Percentiles rank a stretch among this genome's conserved stretches.
phyloP scores from a whole-genome alignment of 2,113 vertebrate species.

The Felis chaus region DNA sequence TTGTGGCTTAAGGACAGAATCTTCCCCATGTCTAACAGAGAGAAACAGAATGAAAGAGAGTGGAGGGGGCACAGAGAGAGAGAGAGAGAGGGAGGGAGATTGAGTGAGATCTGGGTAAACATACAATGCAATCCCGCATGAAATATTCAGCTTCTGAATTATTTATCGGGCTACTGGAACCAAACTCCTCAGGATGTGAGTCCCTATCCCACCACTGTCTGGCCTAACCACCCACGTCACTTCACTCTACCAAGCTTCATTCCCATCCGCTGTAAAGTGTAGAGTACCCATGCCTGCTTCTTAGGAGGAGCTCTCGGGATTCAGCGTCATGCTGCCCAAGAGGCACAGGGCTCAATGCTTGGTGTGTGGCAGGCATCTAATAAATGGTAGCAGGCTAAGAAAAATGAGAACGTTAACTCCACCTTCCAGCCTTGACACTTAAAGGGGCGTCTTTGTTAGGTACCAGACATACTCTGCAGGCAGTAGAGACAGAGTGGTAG shows the following conservation, averaged over 20 bases:
- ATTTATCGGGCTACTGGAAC: background rate
- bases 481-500: background rate
- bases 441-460: background rate
- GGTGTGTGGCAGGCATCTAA: background rate
- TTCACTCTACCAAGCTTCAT: background rate
- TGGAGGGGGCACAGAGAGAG: background rate
- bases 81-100: too few relatives aligned
- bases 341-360: background rate
- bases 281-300: accelerated
- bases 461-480: background rate
- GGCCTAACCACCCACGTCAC: background rate
- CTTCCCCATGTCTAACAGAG: background rate
- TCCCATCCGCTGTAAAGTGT: background rate
- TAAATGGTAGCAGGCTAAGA: background rate
- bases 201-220: too few relatives aligned
- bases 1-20: background rate
- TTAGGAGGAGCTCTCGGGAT: background rate
- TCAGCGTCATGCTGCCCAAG: accelerated
- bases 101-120: background rate
- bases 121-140: background rate
- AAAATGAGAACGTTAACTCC: background rate
- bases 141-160: background rate
- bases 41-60: background rate
- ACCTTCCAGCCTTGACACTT: background rate
- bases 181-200: background rate